phyloP scores from a whole-genome alignment of 2,797 vertebrate genomes.

The Phrynocephalus guinanensis region DNA sequence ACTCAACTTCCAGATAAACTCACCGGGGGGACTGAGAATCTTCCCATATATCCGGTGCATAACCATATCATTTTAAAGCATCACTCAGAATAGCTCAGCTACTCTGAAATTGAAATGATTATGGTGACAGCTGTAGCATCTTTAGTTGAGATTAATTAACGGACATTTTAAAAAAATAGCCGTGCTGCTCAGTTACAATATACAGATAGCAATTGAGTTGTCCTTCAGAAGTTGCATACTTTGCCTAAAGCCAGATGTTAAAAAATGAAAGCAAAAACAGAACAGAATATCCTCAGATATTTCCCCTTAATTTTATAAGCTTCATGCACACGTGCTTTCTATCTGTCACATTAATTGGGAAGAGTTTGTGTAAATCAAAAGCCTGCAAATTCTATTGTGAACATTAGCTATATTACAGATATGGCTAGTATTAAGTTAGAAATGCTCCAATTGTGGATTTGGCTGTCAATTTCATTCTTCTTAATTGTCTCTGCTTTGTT shows the following conservation, averaged over 20 bases:
- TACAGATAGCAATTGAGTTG: background rate
- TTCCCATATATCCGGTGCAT: too few species aligned
- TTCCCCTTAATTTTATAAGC: background rate
- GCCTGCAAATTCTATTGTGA: background rate
- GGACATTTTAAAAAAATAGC: background rate
- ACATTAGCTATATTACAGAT: background rate
- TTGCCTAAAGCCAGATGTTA: background rate
- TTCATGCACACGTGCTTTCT: background rate
- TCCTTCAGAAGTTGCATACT: background rate
- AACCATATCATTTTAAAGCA: too few species aligned
- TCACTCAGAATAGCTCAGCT: too few species aligned
- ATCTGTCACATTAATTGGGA: background rate
- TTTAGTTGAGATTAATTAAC: too few species aligned
- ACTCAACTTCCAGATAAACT: too few species aligned
- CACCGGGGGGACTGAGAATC: too few species aligned
- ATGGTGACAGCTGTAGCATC: too few species aligned
- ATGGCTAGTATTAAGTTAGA: background rate
- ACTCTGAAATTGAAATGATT: too few species aligned
- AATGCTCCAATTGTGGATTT: background rate
- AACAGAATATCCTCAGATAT: background rate
- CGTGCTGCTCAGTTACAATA: background rate
- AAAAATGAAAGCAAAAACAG: background rate
- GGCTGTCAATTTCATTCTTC: background rate
- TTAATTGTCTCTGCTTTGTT: background rate
- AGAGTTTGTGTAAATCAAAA: background rate